A percentile compares a stretch with the other conserved stretches of the same genome.
Conservation (phyloP, 2,797 vertebrate species). For the Acanthurus lineatus region DNA sequence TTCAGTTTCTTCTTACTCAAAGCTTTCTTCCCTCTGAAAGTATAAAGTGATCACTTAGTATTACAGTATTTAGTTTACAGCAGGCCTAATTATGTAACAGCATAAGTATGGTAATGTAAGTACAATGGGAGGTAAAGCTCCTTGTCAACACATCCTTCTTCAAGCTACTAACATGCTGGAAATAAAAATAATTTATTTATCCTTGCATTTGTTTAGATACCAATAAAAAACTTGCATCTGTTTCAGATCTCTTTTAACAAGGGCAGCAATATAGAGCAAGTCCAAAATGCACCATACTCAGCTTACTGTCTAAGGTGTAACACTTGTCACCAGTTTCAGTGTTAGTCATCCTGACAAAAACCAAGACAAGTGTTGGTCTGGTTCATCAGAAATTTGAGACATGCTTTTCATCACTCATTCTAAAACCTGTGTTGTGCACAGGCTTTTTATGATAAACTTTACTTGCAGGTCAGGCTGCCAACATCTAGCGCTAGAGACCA, state of each 20-base stretch:
- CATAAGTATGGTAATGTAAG: not conserved
- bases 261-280: not conserved
- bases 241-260: not conserved
- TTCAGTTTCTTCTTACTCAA: conserved; percentile 99
- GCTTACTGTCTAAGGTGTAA: too few species aligned
- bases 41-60: conserved; percentile 31
- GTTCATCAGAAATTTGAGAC: too few species aligned
- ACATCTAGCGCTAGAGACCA: not conserved
- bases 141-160: conserved; percentile 5
- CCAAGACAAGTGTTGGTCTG: too few species aligned
- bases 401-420: too few species aligned
- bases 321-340: too few species aligned
- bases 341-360: too few species aligned
- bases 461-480: conserved; percentile 15
- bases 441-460: conserved; percentile 3
- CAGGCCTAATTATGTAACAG: not conserved
- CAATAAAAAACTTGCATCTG: not conserved
- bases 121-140: not conserved
- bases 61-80: conserved; percentile 22
- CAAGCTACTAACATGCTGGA: not conserved
- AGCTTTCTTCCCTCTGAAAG: conserved; percentile 95
- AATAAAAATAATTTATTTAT: not conserved
- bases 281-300: not conserved
- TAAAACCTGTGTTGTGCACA: not conserved
- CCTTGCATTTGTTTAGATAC: not conserved